Percentiles rank a stretch among this genome's conserved stretches.
These are phyloP conservation scores for Rhadina sibilatrix DNA, from an alignment of 2,113 vertebrate genomes.

Conservation along the genomic window DNA sequence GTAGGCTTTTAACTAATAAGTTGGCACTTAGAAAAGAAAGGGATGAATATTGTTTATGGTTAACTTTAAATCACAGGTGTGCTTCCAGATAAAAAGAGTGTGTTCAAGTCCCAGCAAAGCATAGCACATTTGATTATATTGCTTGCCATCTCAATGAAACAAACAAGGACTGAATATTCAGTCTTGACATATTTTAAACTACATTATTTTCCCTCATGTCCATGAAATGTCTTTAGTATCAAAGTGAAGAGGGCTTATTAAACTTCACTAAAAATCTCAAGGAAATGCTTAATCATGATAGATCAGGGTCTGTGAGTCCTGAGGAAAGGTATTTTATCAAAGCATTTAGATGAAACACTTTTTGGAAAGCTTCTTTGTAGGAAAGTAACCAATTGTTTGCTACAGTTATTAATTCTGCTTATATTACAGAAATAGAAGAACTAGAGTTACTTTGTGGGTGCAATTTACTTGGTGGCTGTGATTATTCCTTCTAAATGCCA, in stretches of 20 bases:
- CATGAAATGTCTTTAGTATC: background rate
- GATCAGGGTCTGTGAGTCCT: background rate
- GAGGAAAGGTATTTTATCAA: background rate
- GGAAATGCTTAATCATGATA: background rate
- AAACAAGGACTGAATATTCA: constrained; percentile 11
- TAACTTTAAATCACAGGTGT: constrained; percentile 36
- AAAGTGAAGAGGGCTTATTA: background rate
- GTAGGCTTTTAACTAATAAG: constrained; percentile 45
- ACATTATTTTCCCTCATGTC: background rate
- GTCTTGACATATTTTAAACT: constrained; percentile 22
- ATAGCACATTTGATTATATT: background rate
- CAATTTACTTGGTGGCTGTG: background rate
- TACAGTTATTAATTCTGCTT: background rate
- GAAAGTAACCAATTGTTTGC: background rate
- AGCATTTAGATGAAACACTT: background rate
- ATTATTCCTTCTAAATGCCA: background rate
- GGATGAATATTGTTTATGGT: constrained; percentile 7
- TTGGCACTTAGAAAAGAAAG: constrained; percentile 43
- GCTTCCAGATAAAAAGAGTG: background rate
- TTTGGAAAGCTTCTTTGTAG: background rate
- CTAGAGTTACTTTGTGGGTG: background rate
- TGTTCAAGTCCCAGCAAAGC: background rate
- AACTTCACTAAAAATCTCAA: background rate
- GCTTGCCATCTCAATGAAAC: background rate
- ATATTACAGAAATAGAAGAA: background rate